Base-by-base conservation (phyloP, 2,113 vertebrate species). In the Thomomys bottae region DNA sequence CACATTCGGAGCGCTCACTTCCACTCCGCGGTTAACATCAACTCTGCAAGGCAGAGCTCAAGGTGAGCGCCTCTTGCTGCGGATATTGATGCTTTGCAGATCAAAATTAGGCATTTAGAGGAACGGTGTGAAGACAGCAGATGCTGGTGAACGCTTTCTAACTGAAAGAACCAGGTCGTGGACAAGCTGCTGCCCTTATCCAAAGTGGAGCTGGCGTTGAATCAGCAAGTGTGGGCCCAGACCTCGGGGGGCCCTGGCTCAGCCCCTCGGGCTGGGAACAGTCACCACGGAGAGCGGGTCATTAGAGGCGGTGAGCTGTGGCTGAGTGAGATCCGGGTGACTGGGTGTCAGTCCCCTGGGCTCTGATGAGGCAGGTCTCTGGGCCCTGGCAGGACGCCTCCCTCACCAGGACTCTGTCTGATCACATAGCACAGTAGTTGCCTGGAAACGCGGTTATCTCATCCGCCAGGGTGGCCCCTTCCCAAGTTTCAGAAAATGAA, bases 401-500 rank as follows among this genome's bases (percentile, higher is more conserved):
- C 87, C 42, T 87, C 78, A 63, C 89, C 34, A 82, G 82, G 88
- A 90, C 94, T 93, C 83, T 86, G 86, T 89, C 96, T 92, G 87
- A 95, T 96, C 96, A 93, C 90, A 82, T 64, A 88, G 95, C 89
- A 96, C 95, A 91, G 91, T 95, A 96, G 94, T 94, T 97, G 96
- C 97, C 93, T 97, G 90, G 96, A 96, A 95, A 96, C 96, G 92
- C 89, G 88, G 94, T 96, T 95, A 92, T 95, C 94, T 97, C 96
- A 96, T 96, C 95, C 96, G 97, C 93, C 87, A n/a, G 57, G 73
- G 96, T 95, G 96, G 97, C 96, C 97, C 96, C 96, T 94, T 96
- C 97, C 97, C 96, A 97, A 96, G 97, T 96, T 95, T 96, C 95
- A 95, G 97, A 93, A 97, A 97, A 97, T 96, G 95, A 97, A 97